These are phyloP conservation scores for Scarus forsteni DNA, from an alignment of 2,797 vertebrate species.

Conservation along the genomic window DNA sequence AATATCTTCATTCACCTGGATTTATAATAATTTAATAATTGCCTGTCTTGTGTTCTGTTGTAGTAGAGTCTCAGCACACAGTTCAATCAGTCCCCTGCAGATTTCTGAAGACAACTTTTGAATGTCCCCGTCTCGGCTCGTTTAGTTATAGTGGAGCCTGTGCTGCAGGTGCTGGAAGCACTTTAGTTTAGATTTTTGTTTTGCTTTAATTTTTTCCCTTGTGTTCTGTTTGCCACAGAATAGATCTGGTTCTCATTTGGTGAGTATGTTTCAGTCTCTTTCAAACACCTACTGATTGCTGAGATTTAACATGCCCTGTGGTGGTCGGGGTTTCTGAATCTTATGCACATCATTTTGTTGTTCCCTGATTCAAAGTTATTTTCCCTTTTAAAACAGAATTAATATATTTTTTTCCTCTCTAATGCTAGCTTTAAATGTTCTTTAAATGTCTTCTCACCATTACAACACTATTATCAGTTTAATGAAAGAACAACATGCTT, in stretches of 20 bases:
- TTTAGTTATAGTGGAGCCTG: constrained; percentile 13
- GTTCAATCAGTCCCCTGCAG: constrained; percentile 1
- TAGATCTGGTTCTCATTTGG: constrained; percentile 8
- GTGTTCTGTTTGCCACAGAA: constrained; percentile 8
- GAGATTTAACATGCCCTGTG: constrained; percentile 2
- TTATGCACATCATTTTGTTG: background rate
- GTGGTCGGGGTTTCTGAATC: background rate
- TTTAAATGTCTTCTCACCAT: too few relatives aligned
- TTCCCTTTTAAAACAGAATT: too few relatives aligned
- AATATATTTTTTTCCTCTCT: too few relatives aligned
- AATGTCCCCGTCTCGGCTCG: constrained; percentile 16
- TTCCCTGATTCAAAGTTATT: background rate
- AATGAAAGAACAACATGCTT: too few relatives aligned
- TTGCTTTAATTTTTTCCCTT: constrained; percentile 10
- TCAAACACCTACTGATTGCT: background rate
- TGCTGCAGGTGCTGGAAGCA: constrained; percentile 31
- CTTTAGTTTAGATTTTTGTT: constrained; percentile 19
- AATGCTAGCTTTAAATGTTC: too few relatives aligned
- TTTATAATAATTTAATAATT: too few relatives aligned
- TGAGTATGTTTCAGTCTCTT: background rate
- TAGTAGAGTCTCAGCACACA: too few relatives aligned
- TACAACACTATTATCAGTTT: too few relatives aligned
- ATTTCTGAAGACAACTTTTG: constrained; percentile 22
- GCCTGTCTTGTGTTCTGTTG: background rate
- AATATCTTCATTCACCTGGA: background rate